phyloP scores from a whole-genome alignment of 1,140 invertebrate genomes.

The Drosophila lini region DNA sequence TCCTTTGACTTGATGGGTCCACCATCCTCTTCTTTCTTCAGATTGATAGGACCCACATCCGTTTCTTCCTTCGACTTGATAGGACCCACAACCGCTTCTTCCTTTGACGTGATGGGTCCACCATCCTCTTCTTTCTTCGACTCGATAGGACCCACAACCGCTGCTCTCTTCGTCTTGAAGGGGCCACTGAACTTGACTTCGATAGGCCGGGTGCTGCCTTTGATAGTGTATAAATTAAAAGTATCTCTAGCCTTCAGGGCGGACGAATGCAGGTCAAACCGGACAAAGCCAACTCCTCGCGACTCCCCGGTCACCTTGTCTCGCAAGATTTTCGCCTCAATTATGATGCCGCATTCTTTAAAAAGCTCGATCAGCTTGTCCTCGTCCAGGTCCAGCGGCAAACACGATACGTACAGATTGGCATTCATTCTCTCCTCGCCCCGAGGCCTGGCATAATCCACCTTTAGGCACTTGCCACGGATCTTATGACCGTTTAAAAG shows the following conservation, averaged over 20 bases:
- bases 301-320: neutral
- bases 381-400: neutral
- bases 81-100: no score
- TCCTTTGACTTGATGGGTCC: no score
- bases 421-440: neutral
- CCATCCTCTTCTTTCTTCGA: no score
- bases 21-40: no score
- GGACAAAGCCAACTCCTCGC: neutral
- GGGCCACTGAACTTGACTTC: neutral
- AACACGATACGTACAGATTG: neutral
- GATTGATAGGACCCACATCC: no score
- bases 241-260: neutral
- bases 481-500: neutral
- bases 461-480: neutral
- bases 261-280: neutral
- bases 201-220: neutral
- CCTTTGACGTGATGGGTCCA: no score
- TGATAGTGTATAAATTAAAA: neutral
- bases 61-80: no score
- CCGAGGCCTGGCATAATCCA: neutral
- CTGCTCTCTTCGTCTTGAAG: neutral
- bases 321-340: neutral
- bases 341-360: neutral
- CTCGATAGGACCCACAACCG: no score
- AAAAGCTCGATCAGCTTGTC: neutral